phyloP scores from a whole-genome alignment of 2,797 vertebrate species.

The Anniella stebbinsi region DNA sequence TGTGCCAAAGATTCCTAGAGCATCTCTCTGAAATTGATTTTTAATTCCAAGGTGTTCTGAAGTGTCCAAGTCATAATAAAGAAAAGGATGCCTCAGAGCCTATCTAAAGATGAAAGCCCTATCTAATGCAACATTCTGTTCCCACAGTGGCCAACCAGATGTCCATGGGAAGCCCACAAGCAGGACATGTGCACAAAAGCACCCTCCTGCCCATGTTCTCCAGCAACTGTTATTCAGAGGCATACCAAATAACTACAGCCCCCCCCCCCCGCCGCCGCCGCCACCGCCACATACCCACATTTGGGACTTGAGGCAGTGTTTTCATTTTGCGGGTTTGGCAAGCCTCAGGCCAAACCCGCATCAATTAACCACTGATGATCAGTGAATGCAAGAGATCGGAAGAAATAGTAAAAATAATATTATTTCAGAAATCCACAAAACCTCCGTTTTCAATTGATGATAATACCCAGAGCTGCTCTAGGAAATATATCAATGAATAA shows the following conservation, averaged over 20 bases:
- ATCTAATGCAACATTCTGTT: too few relatives aligned
- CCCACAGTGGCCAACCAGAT: too few relatives aligned
- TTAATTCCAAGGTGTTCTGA: background rate
- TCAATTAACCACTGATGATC: background rate
- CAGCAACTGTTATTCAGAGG: too few relatives aligned
- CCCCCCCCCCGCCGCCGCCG: too few relatives aligned
- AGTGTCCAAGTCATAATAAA: background rate
- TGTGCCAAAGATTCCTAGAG: background rate
- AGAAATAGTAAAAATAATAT: constrained; percentile 19
- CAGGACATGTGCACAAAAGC: too few relatives aligned
- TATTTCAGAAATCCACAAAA: constrained; percentile 32
- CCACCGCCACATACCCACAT: background rate
- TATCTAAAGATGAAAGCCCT: background rate
- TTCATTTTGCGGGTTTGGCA: background rate
- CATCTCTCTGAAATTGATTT: background rate
- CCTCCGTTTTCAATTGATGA: constrained; percentile 15
- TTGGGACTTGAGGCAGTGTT: background rate
- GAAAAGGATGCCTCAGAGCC: background rate
- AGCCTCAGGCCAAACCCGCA: background rate
- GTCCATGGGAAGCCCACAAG: too few relatives aligned
- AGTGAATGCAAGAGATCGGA: background rate
- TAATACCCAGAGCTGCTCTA: constrained; percentile 12
- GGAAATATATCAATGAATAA: constrained; percentile 33
- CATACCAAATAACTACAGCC: background rate
- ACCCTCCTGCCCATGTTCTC: too few relatives aligned